Conservation (phyloP, 2,888 invertebrate species). For the Tanypteryx hageni region DNA sequence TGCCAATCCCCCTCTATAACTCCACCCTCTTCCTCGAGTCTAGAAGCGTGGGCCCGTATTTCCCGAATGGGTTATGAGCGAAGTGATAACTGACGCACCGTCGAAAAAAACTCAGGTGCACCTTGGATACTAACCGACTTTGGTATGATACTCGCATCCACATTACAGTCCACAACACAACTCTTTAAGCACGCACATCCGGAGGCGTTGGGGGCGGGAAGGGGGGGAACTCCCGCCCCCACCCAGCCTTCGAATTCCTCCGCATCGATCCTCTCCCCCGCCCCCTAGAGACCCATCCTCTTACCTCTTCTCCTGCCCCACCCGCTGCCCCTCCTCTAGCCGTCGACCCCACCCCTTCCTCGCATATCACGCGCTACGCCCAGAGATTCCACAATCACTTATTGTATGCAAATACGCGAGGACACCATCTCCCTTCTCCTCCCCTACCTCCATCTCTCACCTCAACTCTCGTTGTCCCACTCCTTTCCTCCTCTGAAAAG, state of each 20-base stretch:
- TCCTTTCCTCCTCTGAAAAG: not conserved
- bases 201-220: not conserved
- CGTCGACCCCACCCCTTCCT: not conserved
- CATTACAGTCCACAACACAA: conserved; percentile 10
- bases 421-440: not conserved
- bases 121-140: not conserved
- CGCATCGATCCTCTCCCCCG: not conserved
- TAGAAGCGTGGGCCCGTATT: conserved; percentile 13
- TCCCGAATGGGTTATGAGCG: conserved; percentile 33
- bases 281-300: not conserved
- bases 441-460: not conserved
- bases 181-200: conserved; percentile 25
- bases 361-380: conserved; percentile 19
- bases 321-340: too few species aligned
- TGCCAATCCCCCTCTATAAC: not conserved
- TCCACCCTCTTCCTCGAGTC: not conserved
- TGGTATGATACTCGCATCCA: not conserved
- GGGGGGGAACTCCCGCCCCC: not conserved
- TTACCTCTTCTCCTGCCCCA: too few species aligned
- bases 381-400: conserved; percentile 29
- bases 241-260: not conserved
- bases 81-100: not conserved
- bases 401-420: conserved; percentile 16
- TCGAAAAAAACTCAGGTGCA: conserved; percentile 17
- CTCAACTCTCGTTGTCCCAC: not conserved